Percentiles rank a stretch among this genome's conserved stretches.
Evolutionary conservation across 2,113 vertebrate genomes (phyloP).

Genomic region (Indri indri): DNA sequence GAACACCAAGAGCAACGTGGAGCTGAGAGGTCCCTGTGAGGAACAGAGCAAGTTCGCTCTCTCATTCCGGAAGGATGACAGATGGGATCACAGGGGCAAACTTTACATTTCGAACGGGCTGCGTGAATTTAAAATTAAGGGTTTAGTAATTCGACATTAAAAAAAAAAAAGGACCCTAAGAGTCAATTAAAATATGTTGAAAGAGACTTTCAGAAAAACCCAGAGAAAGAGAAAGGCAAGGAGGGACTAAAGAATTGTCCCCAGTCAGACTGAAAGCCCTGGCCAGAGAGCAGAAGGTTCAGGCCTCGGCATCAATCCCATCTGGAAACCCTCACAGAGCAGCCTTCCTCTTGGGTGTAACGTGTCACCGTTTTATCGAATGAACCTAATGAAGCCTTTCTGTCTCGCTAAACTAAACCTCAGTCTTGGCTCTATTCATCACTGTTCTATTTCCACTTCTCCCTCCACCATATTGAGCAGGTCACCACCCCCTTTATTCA

Average conservation of each 20-base stretch:
- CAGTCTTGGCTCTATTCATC: conserved; percentile 36
- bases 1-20: not conserved
- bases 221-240: not conserved
- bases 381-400: conserved; percentile 59
- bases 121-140: conserved; percentile 50
- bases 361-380: conserved; percentile 69
- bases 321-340: conserved; percentile 54
- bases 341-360: conserved; percentile 60
- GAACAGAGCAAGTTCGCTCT: not conserved
- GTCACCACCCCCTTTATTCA: not conserved
- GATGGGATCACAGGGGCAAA: no score
- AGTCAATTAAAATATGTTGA: not conserved
- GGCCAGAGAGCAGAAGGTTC: conserved; percentile 56
- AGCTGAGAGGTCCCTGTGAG: rapidly evolving
- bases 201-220: not conserved
- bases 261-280: not conserved
- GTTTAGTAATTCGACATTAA: not conserved
- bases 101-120: not conserved
- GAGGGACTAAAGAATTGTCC: not conserved
- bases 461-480: not conserved
- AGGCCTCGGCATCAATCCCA: not conserved
- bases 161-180: not conserved
- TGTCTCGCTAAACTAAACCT: conserved; percentile 61
- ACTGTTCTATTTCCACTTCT: conserved; percentile 28
- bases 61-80: not conserved